Conservation (phyloP, 1,140 invertebrate species). For the Pseudomyrmex concolor region DNA sequence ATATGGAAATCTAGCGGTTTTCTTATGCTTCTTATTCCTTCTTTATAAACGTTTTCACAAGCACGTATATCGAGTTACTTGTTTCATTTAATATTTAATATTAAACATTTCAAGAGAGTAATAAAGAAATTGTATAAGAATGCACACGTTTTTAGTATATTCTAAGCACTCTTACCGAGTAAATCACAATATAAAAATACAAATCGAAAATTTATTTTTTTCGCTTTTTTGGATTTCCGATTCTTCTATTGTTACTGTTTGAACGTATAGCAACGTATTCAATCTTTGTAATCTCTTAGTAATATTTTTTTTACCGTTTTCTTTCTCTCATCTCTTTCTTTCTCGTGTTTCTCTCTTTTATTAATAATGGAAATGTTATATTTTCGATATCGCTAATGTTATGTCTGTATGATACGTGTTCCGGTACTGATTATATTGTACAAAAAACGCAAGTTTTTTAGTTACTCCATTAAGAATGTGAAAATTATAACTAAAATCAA, state of each 20-base stretch:
- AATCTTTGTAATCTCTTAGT: constrained; percentile 42
- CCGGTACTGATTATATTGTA: constrained; percentile 20
- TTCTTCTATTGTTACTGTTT: constrained; percentile 47
- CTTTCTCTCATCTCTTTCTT: neutral
- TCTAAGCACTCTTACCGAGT: constrained; percentile 68
- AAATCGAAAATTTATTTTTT: constrained; percentile 72
- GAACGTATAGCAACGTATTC: constrained; percentile 43
- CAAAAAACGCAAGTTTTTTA: constrained; percentile 46
- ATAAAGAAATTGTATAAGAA: constrained; percentile 61
- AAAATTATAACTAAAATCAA: constrained; percentile 37
- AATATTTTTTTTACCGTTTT: constrained; percentile 36
- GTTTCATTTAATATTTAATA: too few relatives aligned
- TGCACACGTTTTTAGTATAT: constrained; percentile 58
- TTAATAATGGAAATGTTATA: neutral
- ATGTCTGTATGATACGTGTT: neutral
- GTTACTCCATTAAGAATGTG: constrained; percentile 36
- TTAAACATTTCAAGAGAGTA: constrained; percentile 7
- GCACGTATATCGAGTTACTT: too few relatives aligned
- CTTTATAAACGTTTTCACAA: constrained; percentile 39
- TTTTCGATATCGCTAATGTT: constrained; percentile 18
- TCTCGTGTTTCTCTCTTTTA: neutral
- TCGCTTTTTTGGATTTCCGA: constrained; percentile 8
- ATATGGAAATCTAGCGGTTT: neutral
- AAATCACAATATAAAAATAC: constrained; percentile 82
- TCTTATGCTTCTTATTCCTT: constrained; percentile 47